Percentiles rank a stretch among this genome's conserved stretches.
Conservation (phyloP, 2,797 vertebrate genomes). For the Anolis apletophallus region DNA sequence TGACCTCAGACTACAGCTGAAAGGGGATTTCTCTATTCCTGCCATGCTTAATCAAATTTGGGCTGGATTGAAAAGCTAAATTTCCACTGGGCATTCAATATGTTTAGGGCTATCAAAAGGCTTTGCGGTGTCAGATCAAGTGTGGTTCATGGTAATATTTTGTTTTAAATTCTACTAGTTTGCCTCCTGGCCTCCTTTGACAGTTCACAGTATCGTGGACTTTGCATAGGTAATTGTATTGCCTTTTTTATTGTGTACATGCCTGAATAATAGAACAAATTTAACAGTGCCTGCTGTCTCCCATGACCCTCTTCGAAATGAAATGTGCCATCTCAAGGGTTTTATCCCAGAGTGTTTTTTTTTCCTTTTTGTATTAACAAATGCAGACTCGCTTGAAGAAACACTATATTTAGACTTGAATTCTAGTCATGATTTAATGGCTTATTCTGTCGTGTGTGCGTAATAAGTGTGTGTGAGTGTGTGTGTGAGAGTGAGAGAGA, state of each 20-base stretch:
- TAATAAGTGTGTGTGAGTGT: background rate
- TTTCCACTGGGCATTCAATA: conserved; percentile 22
- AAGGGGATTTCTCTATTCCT: conserved; percentile 24
- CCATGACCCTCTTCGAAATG: conserved; percentile 19
- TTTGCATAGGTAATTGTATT: conserved; percentile 46
- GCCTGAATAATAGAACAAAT: conserved; percentile 17
- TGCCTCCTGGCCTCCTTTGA: conserved; percentile 5
- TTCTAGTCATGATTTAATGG: conserved; percentile 10
- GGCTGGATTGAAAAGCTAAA: conserved; percentile 28
- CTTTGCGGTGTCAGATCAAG: conserved; percentile 9
- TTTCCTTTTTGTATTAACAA: conserved; percentile 6
- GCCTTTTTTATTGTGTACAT: conserved; percentile 25
- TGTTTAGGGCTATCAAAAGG: conserved; percentile 18
- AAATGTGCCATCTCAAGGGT: conserved; percentile 7
- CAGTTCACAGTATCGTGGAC: background rate
- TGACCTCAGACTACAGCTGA: conserved; percentile 1
- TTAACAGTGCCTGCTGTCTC: conserved; percentile 12
- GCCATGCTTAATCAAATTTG: conserved; percentile 34
- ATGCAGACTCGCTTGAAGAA: conserved; percentile 36
- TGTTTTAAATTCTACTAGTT: conserved; percentile 8
- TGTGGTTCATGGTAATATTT: conserved; percentile 5
- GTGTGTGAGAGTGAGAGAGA: background rate
- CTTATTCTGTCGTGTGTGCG: background rate
- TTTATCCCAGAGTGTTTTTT: conserved; percentile 6
- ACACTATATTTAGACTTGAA: background rate